Conservation (phyloP, 2,113 vertebrate species). For the Indri indri region DNA sequence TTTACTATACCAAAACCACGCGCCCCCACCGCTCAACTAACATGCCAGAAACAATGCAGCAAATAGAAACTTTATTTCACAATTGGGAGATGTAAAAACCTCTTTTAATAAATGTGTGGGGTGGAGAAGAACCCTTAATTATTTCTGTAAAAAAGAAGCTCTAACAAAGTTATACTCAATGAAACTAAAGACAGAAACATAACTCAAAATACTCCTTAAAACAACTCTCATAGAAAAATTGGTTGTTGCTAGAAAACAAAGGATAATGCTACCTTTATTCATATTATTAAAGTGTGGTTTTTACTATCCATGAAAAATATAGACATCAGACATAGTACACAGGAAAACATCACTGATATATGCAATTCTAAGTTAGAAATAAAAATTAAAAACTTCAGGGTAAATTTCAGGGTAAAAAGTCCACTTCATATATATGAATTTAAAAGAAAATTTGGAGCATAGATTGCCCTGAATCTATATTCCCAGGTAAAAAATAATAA, state of each 20-base stretch:
- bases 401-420: background rate
- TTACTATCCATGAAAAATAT: conserved; percentile 1
- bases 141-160: conserved; percentile 16
- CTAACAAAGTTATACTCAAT: background rate
- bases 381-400: background rate
- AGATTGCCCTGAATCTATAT: no score
- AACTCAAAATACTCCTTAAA: conserved; percentile 18
- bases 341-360: background rate
- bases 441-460: background rate
- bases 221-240: background rate
- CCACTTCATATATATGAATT: background rate
- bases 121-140: background rate
- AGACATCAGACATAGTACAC: background rate
- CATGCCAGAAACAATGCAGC: background rate
- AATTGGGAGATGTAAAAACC: background rate
- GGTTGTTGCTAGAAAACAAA: conserved; percentile 16
- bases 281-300: background rate
- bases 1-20: background rate
- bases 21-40: background rate
- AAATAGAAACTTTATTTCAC: background rate
- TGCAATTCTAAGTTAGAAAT: background rate
- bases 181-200: conserved; percentile 6
- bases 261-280: background rate
- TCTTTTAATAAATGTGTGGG: background rate
- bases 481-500: no score